phyloP scores from a whole-genome alignment of 2,888 invertebrate species.

The Ectropis crepuscularia region DNA sequence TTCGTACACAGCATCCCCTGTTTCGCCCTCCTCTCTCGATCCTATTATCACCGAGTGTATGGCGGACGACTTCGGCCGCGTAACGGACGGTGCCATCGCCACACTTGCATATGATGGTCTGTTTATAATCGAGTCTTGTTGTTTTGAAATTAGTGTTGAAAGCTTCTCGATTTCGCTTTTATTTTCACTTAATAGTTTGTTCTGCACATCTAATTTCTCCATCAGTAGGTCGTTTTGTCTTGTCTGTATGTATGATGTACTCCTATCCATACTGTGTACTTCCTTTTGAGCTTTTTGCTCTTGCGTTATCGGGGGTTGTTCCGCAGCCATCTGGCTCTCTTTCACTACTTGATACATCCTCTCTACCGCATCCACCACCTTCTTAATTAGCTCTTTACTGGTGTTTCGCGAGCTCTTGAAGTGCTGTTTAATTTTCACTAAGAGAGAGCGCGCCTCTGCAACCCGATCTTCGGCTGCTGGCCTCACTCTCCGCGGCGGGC shows the following conservation, averaged over 20 bases:
- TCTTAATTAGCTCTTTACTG: too few species aligned
- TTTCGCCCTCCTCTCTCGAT: background rate
- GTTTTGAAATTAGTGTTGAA: background rate
- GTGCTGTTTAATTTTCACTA: too few species aligned
- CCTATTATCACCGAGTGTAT: slow-evolving; percentile 18
- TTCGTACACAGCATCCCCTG: slow-evolving; percentile 10
- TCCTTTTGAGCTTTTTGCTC: background rate
- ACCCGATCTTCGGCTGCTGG: too few species aligned
- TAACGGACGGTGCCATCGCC: background rate
- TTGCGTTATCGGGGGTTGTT: too few species aligned
- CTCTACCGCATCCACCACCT: too few species aligned
- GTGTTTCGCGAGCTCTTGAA: too few species aligned
- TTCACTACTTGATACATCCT: too few species aligned
- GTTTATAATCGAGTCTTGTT: background rate
- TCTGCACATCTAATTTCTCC: background rate
- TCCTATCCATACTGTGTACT: background rate
- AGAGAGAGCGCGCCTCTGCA: too few species aligned
- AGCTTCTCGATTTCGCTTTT: background rate
- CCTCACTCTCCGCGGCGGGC: too few species aligned
- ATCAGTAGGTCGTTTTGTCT: background rate
- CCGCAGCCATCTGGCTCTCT: too few species aligned
- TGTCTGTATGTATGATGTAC: background rate
- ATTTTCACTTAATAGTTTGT: background rate
- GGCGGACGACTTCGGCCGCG: background rate
- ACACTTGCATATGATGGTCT: background rate